Conservation (phyloP, 2,888 invertebrate species). For the Drosophila paramelanica region DNA sequence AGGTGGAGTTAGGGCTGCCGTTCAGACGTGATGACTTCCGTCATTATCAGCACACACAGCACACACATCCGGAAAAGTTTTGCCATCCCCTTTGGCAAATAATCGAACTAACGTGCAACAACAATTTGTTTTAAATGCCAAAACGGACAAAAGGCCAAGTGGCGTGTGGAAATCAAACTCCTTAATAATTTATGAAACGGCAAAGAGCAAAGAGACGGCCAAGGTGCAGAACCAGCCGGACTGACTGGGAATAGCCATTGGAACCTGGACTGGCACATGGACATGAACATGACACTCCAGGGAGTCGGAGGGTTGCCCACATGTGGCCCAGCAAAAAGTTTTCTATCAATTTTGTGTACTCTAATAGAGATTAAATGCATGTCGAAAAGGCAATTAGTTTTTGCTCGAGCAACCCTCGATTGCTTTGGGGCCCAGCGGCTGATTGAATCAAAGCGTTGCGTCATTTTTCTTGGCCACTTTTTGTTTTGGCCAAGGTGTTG, state of each 20-base stretch:
- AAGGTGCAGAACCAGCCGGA: slow-evolving; percentile 27
- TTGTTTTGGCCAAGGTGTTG: slow-evolving; percentile 63
- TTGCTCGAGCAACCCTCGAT: slow-evolving; percentile 48
- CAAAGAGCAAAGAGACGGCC: slow-evolving; percentile 48
- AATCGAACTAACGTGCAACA: slow-evolving; percentile 79
- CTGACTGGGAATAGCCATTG: background rate
- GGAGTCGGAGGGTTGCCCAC: slow-evolving; percentile 42
- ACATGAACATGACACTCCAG: slow-evolving; percentile 37
- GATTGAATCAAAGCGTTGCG: slow-evolving; percentile 76
- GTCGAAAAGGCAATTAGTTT: slow-evolving; percentile 84
- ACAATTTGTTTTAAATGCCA: slow-evolving; percentile 81
- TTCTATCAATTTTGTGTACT: slow-evolving; percentile 68
- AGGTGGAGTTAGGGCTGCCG: slow-evolving; percentile 1
- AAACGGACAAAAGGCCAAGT: slow-evolving; percentile 49
- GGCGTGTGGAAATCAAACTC: slow-evolving; percentile 56
- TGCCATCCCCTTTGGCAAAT: slow-evolving; percentile 60
- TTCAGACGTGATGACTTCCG: slow-evolving; percentile 70
- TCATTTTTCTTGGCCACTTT: slow-evolving; percentile 53
- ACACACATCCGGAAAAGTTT: slow-evolving; percentile 36
- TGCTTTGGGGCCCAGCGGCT: slow-evolving; percentile 15
- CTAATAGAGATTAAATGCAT: slow-evolving; percentile 84
- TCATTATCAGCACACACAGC: slow-evolving; percentile 64
- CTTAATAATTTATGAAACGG: slow-evolving; percentile 78
- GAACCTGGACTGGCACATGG: slow-evolving; percentile 12
- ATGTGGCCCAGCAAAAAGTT: slow-evolving; percentile 62